Evolutionary conservation across 1,140 invertebrate genomes (phyloP), one percentile per base, ranked within the genome.

Genomic region (Hyphantria cunea): DNA sequence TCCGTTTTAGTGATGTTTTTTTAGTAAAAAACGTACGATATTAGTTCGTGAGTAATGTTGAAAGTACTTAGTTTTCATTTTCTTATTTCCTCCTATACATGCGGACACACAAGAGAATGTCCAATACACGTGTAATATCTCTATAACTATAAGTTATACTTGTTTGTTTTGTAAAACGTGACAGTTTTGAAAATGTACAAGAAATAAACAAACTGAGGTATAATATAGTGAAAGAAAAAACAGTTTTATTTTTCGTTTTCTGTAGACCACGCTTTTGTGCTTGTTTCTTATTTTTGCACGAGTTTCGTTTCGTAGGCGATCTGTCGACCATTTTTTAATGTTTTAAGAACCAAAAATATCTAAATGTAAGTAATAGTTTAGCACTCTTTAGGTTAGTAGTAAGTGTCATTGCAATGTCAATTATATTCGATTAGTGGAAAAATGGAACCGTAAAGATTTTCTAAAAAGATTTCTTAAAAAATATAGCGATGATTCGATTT

Each of bases 351-450:
- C 83, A 86, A 89, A 78, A 78, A 56, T 67, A 74, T 70, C 59
- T 83, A 81, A 79, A 76, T 78, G 53, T 89, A 85, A 88, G 84
- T 66, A 49, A 78, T 84, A 86, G 79, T 79, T 79, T 88, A 88
- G 84, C 85, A 85, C 80, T 79, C 68, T 84, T 72, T 87, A 89
- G 86, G 75, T 88, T 60, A 87, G 78, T 86, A 90, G 85, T 89
- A 86, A 89, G 84, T 84, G 81, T 90, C 84, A 85, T 86, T 79
- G 86, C 82, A 78, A 90, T 87, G 87, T 90, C 87, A 90, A 90
- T 90, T 90, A 90, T 90, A 90, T 88, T 85, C 72, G 80, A 88
- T 82, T 90, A 90, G 87, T 82, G 72, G 64, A 69, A 72, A 76
- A 76, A 72, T 25, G 72, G 75, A 75, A 76, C 78, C 72, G 74